Evolutionary conservation across 2,888 invertebrate species (phyloP).

Genomic region (Danaus chrysippus): DNA sequence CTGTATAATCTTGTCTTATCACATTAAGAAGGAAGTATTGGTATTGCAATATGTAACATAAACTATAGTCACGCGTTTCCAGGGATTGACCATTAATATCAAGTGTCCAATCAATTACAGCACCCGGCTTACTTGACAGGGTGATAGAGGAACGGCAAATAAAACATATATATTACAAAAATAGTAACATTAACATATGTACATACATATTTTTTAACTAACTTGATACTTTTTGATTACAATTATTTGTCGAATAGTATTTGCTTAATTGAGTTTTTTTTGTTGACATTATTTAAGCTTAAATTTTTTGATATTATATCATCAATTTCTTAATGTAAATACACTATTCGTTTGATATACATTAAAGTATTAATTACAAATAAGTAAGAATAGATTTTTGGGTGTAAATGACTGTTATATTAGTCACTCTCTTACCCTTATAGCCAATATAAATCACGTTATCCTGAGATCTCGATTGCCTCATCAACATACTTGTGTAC

Average conservation of each 20-base stretch:
- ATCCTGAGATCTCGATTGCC: slow-evolving; percentile 67
- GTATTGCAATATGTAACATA: slow-evolving; percentile 56
- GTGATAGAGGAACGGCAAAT: slow-evolving; percentile 57
- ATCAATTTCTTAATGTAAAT: no score
- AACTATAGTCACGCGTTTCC: slow-evolving; percentile 62
- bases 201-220: no score
- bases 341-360: no score
- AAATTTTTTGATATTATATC: no score
- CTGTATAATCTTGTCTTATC: no score
- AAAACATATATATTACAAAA: slow-evolving; percentile 41
- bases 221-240: neutral
- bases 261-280: no score
- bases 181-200: neutral
- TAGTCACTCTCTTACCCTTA: slow-evolving; percentile 39
- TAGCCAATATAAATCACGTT: slow-evolving; percentile 71
- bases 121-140: slow-evolving; percentile 58
- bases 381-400: no score
- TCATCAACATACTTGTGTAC: slow-evolving; percentile 79
- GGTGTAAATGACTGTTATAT: neutral
- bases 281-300: no score
- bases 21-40: slow-evolving; percentile 34
- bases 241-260: no score
- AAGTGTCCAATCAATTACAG: slow-evolving; percentile 70
- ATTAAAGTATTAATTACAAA: no score
- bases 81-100: slow-evolving; percentile 65